Conservation (phyloP, 2,113 vertebrate species). For the Tichodroma muraria region DNA sequence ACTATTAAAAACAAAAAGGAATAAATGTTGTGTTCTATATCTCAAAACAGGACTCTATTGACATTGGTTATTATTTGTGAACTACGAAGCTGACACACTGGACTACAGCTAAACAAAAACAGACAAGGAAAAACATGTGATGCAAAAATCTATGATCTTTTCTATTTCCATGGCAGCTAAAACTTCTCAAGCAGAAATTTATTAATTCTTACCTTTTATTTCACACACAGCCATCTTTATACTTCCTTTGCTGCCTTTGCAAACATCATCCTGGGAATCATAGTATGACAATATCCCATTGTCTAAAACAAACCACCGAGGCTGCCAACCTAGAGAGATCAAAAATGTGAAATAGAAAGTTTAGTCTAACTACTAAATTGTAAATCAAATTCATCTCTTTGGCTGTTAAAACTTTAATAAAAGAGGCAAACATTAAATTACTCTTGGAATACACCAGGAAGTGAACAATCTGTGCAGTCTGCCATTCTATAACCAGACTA, state of each 20-base stretch:
- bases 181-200: background rate
- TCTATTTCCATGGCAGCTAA: background rate
- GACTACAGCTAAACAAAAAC: background rate
- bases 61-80: background rate
- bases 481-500: background rate
- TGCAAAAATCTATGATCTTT: background rate
- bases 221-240: constrained; percentile 88
- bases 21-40: background rate
- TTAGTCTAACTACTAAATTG: background rate
- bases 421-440: background rate
- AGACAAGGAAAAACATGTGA: background rate
- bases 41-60: background rate
- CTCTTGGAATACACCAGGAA: background rate
- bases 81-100: background rate
- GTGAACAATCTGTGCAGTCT: background rate
- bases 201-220: constrained; percentile 78
- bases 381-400: background rate
- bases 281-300: constrained; percentile 85
- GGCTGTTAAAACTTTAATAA: background rate
- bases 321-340: constrained; percentile 77
- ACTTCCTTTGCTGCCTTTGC: constrained; percentile 85
- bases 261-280: constrained; percentile 84
- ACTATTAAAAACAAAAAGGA: background rate
- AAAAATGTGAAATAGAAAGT: background rate
- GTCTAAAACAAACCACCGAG: constrained; percentile 85